Base-by-base conservation (phyloP, 64 coral and sea anemone species). In the Montipora efflorescens region DNA sequence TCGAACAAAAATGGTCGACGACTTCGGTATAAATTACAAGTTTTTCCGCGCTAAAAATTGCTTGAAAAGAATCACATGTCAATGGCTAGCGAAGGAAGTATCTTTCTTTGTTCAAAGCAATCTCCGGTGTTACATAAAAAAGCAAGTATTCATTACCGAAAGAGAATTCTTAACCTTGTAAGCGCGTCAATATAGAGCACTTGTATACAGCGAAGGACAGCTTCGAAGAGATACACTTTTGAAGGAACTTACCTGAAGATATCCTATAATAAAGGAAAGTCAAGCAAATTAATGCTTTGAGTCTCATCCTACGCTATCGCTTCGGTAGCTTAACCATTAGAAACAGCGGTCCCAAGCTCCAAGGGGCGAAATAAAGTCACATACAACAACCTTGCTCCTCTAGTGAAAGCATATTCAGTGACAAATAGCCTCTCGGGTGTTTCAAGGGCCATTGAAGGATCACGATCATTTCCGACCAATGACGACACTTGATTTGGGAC, bases 251-350 rank as follows among this genome's bases (percentile, higher is more conserved):
- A 86, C 82, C 82, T 23, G 23, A 72, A 71, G 62, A 86, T 86
- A 86, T 71, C 13, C 82, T 72, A n/a, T 86, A 72, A 28, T 48
- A 67, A n/a, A 86, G 64, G 82, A 59, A 86, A 45, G 71, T 46
- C 82, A 86, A 86, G 82, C 82, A 86, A 86, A 86, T 84, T 84
- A 84, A 86, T 86, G 82, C 82, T 86, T 86, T 86, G 82, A 86
- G 50, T 86, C 67, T 86, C 82, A 86, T 86, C 82, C 82, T 86
- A 86, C 82, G 82, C 82, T 86, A 86, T 86, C 82, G 82, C 44
- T 86, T 70, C 66, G 82, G 82, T 86, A 86, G 46, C 47, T 86
- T 86, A 43, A 84, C 81, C 81, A 84, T 84, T 50, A 72, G 82
- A 86, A 70, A 86, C 82, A 72, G 82, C 66, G 66, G 82, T 70